phyloP scores from a whole-genome alignment of 2,113 vertebrate species.

The Colaptes auratus region DNA sequence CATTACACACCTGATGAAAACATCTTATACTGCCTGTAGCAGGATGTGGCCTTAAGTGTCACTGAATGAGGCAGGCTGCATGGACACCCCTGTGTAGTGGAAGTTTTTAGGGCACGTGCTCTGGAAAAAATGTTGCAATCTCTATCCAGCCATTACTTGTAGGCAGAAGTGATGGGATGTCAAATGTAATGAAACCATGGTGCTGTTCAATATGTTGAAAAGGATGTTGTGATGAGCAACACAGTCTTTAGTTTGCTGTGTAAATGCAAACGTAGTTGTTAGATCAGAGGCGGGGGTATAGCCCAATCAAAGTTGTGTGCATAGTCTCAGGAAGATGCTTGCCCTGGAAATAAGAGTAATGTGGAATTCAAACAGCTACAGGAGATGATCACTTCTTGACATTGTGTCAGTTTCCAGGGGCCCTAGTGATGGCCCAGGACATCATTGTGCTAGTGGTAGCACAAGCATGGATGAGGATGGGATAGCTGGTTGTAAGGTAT shows the following conservation, averaged over 20 bases:
- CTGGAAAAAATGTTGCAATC: neutral
- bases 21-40: neutral
- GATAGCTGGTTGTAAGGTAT: neutral
- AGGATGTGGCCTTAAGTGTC: slow-evolving; percentile 44
- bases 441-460: neutral
- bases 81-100: neutral
- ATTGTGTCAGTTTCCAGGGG: neutral
- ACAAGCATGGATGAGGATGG: neutral
- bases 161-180: neutral
- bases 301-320: neutral
- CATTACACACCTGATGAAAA: slow-evolving; percentile 41
- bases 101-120: neutral
- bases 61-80: neutral
- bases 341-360: neutral
- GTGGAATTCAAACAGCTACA: neutral
- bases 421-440: neutral
- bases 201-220: neutral
- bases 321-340: neutral
- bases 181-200: neutral
- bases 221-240: neutral
- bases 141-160: neutral
- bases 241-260: neutral
- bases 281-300: neutral
- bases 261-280: neutral
- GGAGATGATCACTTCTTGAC: neutral